Conservation (phyloP, 1,140 invertebrate species). For the Drosophila grimshawi region DNA sequence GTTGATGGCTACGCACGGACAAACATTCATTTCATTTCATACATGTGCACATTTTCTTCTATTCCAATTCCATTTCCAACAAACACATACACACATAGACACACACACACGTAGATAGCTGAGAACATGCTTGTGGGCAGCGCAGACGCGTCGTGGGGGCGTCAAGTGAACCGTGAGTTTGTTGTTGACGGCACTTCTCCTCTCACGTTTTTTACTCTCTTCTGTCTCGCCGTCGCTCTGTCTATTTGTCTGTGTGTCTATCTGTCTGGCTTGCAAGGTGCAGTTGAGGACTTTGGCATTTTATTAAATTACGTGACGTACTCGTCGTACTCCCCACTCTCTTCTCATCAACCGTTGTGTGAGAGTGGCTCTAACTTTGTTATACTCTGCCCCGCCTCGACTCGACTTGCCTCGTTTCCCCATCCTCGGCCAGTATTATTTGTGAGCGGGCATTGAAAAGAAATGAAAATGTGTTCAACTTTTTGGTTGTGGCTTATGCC, state of each 20-base stretch:
- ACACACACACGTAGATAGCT: too few species aligned
- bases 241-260: constrained; percentile 6
- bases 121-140: constrained; percentile 7
- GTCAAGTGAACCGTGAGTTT: constrained; percentile 20
- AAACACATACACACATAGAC: not conserved
- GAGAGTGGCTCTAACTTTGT: constrained; percentile 54
- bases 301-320: constrained; percentile 80
- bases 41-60: constrained; percentile 9
- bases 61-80: constrained; percentile 26
- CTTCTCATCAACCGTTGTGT: constrained; percentile 22
- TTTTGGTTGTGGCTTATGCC: constrained; percentile 37
- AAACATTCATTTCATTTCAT: constrained; percentile 27
- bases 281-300: constrained; percentile 71
- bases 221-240: not conserved
- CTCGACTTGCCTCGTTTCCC: too few species aligned
- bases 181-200: constrained; percentile 10
- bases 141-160: constrained; percentile 21
- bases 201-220: constrained; percentile 17
- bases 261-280: constrained; percentile 53
- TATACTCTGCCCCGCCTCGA: constrained; percentile 4
- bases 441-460: constrained; percentile 61
- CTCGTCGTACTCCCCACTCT: constrained; percentile 15
- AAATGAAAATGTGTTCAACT: constrained; percentile 74
- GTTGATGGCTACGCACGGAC: not conserved
- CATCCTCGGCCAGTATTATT: constrained; percentile 29